These are phyloP conservation scores for Sebastes variabilis DNA, from an alignment of 2,797 vertebrate species.

Conservation along the genomic window DNA sequence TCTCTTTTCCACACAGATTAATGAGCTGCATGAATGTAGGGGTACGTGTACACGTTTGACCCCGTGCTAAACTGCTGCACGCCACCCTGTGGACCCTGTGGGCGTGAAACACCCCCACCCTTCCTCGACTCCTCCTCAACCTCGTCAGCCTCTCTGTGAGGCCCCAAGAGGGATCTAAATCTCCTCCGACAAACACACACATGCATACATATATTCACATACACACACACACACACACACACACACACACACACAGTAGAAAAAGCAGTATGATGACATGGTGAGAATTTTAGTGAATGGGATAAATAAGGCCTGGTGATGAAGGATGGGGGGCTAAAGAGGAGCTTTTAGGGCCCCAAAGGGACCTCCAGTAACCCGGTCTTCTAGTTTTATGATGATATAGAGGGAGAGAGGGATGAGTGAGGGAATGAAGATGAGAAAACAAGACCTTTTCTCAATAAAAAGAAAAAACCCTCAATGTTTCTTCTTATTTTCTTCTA, in stretches of 20 bases:
- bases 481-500: background rate
- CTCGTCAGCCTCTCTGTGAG: constrained; percentile 18
- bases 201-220: background rate
- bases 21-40: constrained; percentile 70
- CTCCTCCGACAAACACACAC: constrained; percentile 1
- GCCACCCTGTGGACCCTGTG: constrained; percentile 53
- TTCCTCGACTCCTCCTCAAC: background rate
- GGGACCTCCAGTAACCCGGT: constrained; percentile 23
- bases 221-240: background rate
- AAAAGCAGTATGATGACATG: constrained; percentile 21
- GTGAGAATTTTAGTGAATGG: constrained; percentile 51
- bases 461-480: background rate
- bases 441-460: background rate
- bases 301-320: constrained; percentile 25
- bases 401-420: constrained; percentile 3
- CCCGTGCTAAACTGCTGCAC: constrained; percentile 70
- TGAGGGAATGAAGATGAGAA: constrained; percentile 18
- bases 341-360: constrained; percentile 39
- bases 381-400: constrained; percentile 19
- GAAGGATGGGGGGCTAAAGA: constrained; percentile 30
- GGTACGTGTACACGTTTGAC: constrained; percentile 70
- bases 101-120: constrained; percentile 39
- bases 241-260: background rate
- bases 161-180: constrained; percentile 38
- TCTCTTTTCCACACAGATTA: constrained; percentile 42